Base-by-base conservation (phyloP, 2,888 invertebrate species). In the Drosophila testacea region DNA sequence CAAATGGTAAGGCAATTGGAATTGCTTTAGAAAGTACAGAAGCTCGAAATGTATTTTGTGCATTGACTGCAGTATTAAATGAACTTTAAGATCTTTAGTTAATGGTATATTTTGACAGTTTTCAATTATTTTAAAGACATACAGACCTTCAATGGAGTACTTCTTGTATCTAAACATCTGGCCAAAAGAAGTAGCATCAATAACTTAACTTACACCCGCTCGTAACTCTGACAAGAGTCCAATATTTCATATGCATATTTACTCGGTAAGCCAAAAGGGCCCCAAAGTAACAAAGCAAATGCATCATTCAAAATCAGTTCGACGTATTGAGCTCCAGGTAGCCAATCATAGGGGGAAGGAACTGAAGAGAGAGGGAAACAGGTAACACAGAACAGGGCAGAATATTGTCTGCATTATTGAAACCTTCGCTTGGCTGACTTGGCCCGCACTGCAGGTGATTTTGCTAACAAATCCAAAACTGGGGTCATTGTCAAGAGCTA, bases 381-480 rank as follows among this genome's bases (percentile, higher is more conserved):
- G 51, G 42, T 16, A 39, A 27, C 6, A 7, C 7, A 56, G 38
- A 38, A 34, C 30, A 27, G 59, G 39, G 41, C 30, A 57, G 48
- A 34, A 39, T 16, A 13, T 13, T 51, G 65, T 75, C 75, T 88
- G 73, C 57, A 88, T 80, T 83, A 83, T 85, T 82, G 71, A 83
- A 83, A 70, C 60, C 73, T 54, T 51, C 65, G 65, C 69, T 62
- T 60, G 60, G 70, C 44, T 69, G 56, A 57, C 59, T 61, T 39
- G 47, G 60, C 27, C 63, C 46, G 65, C 83, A 70, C 83, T 83
- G 83, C 83, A 88, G 83, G 83, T 85, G 83, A 88, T 88, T 85
- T 81, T 68, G 83, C 86, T 88, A 77, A 83, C 83, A 82, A 79
- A 74, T 65, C 60, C 44, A 42, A 39, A 52, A 41, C 44, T 41